Evolutionary conservation across 53 echinoderm and acorn worm genomes (phyloP).

Genomic region (Stichopus horrens): DNA sequence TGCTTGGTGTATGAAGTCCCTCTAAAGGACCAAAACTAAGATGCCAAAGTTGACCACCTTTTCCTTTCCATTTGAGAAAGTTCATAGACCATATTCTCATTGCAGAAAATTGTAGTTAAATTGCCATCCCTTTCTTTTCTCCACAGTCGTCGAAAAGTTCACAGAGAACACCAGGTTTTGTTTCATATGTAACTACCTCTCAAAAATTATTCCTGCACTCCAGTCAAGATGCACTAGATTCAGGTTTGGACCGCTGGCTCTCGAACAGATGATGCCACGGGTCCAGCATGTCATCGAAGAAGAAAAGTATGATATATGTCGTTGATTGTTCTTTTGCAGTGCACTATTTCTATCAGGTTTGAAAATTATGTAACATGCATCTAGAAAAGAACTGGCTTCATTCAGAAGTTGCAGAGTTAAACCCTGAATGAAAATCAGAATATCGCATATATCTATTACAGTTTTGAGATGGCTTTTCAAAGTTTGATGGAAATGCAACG

Average conservation of each 20-base stretch:
- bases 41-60: no score
- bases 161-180: constrained; percentile 98
- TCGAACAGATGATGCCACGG: constrained; percentile 91
- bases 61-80: no score
- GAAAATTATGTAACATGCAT: no score
- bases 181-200: constrained; percentile 96
- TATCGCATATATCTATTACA: no score
- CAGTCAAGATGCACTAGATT: constrained; percentile 97
- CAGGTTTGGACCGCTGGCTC: constrained; percentile 87
- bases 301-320: constrained; percentile 67
- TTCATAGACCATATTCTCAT: no score
- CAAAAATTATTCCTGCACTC: constrained; percentile 96
- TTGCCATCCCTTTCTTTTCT: not conserved
- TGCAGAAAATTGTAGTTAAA: no score
- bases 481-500: no score
- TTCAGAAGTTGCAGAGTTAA: no score
- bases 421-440: no score
- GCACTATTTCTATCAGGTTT: not conserved
- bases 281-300: constrained; percentile 80
- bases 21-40: no score
- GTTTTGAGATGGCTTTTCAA: no score
- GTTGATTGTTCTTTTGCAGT: not conserved
- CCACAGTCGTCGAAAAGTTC: constrained; percentile 92
- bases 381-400: no score
- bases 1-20: not conserved